phyloP scores from a whole-genome alignment of 2,113 vertebrate genomes.

The Scophthalmus maximus region DNA sequence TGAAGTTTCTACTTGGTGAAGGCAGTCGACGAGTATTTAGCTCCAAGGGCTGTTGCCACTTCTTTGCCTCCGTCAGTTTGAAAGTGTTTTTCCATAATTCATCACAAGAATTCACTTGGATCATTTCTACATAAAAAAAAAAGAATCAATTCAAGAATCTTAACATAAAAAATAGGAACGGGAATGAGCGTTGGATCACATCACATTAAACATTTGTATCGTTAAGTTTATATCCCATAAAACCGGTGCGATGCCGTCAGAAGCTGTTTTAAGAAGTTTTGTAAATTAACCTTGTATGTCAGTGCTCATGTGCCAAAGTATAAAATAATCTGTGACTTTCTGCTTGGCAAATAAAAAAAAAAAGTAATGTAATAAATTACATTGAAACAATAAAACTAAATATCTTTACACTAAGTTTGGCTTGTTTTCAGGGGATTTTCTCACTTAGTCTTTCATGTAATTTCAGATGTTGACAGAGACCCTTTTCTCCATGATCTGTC shows the following conservation, averaged over 20 bases:
- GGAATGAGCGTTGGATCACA: fast-evolving
- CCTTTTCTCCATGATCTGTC: no score
- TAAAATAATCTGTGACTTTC: neutral
- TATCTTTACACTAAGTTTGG: neutral
- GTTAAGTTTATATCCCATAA: neutral
- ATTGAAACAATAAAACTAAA: neutral
- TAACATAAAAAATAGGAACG: neutral
- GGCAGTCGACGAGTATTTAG: neutral
- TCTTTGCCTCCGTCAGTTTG: neutral
- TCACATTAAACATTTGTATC: neutral
- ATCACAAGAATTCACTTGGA: neutral
- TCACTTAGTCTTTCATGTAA: neutral
- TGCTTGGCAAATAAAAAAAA: neutral
- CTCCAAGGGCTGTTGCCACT: slow-evolving; percentile 9
- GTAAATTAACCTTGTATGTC: neutral
- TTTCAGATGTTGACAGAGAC: neutral
- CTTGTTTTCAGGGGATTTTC: neutral
- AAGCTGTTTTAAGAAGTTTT: slow-evolving; percentile 8
- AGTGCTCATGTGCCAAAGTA: fast-evolving
- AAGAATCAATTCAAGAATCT: neutral
- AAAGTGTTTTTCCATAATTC: neutral
- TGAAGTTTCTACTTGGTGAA: neutral
- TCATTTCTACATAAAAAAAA: neutral
- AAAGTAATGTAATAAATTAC: neutral
- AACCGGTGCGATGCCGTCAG: neutral